Percentiles rank a stretch among this genome's conserved stretches.
Conservation (phyloP, 2,113 vertebrate species). For the mouse (Mus musculus) region GRCm39 chr10:85421001-85421500, state of each 20-base stretch:
- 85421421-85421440: background rate
- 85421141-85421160: background rate
- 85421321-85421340: slow-evolving; percentile 8
- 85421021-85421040: background rate
- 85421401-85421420: background rate
- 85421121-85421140: background rate
- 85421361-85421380: background rate
- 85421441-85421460: background rate
- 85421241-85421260: background rate
- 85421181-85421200: background rate
- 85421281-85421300: background rate
- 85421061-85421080: background rate
- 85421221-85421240: background rate
- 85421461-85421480: background rate
- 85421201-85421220: background rate
- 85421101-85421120: background rate
- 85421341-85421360: slow-evolving; percentile 8
- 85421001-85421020: background rate
- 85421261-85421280: background rate
- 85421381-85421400: background rate
- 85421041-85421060: background rate
- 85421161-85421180: background rate
- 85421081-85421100: background rate
- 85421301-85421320: background rate
- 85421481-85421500: background rate